Conservation (phyloP, 2,888 invertebrate species). For the Lepetodrilus schrolli region DNA sequence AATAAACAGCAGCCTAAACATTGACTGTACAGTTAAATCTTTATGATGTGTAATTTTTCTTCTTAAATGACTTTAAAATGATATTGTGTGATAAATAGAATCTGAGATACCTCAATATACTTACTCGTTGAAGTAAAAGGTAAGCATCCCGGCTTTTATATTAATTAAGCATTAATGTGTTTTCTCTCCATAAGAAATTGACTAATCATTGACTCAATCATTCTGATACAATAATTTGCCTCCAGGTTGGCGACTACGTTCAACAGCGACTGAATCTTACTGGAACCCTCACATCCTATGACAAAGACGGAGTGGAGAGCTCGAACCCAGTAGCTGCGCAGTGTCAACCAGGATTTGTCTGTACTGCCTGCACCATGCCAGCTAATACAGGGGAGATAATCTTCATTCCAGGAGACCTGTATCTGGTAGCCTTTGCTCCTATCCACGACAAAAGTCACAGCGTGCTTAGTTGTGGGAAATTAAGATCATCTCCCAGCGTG, state of each 20-base stretch:
- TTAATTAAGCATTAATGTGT: too few relatives aligned
- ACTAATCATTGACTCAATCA: too few relatives aligned
- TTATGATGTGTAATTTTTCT: too few relatives aligned
- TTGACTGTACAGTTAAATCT: too few relatives aligned
- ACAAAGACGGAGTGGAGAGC: background rate
- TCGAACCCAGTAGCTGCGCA: background rate
- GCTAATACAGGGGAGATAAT: background rate
- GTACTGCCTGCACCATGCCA: background rate
- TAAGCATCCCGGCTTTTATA: too few relatives aligned
- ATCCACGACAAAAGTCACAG: background rate
- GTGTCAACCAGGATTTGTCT: background rate
- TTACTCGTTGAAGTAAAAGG: too few relatives aligned
- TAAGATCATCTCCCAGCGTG: background rate
- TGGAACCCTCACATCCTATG: background rate
- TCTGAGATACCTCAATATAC: too few relatives aligned
- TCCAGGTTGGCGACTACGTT: background rate
- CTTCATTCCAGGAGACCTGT: slow-evolving; percentile 17
- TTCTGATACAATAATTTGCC: too few relatives aligned
- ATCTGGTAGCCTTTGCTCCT: background rate
- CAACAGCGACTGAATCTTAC: background rate
- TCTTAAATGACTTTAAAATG: too few relatives aligned
- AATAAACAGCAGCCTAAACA: too few relatives aligned
- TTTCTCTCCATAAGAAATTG: too few relatives aligned
- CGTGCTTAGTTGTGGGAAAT: background rate
- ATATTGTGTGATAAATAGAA: too few relatives aligned